Base-by-base conservation (phyloP, 2,888 invertebrate species). In the Rhingia campestris region DNA sequence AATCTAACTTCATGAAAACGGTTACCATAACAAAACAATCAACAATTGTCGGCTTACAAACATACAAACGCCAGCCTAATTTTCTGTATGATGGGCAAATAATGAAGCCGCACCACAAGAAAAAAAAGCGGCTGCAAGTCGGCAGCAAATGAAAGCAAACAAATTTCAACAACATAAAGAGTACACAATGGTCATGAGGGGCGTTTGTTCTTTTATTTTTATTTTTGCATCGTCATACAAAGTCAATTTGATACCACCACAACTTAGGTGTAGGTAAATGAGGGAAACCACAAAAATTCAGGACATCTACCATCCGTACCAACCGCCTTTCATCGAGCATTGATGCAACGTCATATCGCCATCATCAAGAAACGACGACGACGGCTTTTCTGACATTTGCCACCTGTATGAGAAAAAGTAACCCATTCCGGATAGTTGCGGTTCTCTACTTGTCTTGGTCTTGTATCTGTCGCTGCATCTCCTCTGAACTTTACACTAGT, bases 61-160 rank as follows among this genome's bases (percentile, higher is more conserved):
- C 64, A 51, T 47, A 45, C 59, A 61, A 30, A 56, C 39, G n/a
- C 10, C 43, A 32, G 63, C 49, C 79, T 84, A 59, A 80, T 84
- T 84, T 80, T 80, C 63, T 53, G 51, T 64, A 70, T 84, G 59
- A 74, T 59, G 43, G 70, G 47, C 49, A 64, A 84, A 80, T 63
- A 79, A 79, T 72, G 56, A 67, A 72, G 49, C 49, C 64, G 66
- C 66, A 22, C 22, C 22, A 22, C 49, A 45, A 66, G 64, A 77
- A 39, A 41, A 67, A 10, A 30, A 30, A 47, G 67, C 67, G 73
- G 79, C 80, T 75, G 64, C 74, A 84, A 75, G 58, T 84, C 74
- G 70, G 74, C 84, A 84, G 80, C 74, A 75, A 80, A 84, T 80
- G 70, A 84, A 84, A 75, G 80, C 75, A 84, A 84, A 84, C 70